These are phyloP conservation scores for Limulus polyphemus DNA, from an alignment of 2,888 invertebrate species.

Conservation along the genomic window DNA sequence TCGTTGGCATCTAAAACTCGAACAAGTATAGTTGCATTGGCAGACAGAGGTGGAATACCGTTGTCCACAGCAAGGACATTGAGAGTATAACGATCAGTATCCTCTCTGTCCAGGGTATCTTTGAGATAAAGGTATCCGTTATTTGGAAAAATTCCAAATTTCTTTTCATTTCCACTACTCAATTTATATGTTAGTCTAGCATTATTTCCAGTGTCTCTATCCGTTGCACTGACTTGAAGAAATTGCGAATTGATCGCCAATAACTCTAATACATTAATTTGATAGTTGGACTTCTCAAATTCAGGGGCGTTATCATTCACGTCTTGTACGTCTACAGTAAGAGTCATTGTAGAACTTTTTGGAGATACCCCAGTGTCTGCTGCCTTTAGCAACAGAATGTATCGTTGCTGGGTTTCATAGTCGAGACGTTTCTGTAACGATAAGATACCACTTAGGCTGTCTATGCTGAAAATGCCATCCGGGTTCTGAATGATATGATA, in stretches of 20 bases:
- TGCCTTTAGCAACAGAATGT: constrained; percentile 71
- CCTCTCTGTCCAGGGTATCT: constrained; percentile 69
- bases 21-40: constrained; percentile 62
- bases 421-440: constrained; percentile 63
- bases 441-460: constrained; percentile 47
- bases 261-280: constrained; percentile 68
- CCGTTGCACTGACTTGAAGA: constrained; percentile 56
- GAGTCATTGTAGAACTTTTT: constrained; percentile 66
- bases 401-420: constrained; percentile 77
- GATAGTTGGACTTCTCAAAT: constrained; percentile 46
- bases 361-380: constrained; percentile 67
- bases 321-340: constrained; percentile 55
- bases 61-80: constrained; percentile 75
- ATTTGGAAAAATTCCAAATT: constrained; percentile 71
- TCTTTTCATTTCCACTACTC: constrained; percentile 13
- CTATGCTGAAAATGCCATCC: constrained; percentile 26
- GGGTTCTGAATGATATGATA: constrained; percentile 52
- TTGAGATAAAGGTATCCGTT: constrained; percentile 55
- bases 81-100: constrained; percentile 57
- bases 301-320: constrained; percentile 39
- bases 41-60: constrained; percentile 73
- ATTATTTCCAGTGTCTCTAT: constrained; percentile 88
- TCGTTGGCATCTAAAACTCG: constrained; percentile 71
- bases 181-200: constrained; percentile 78
- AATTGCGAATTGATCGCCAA: constrained; percentile 64